phyloP scores from a whole-genome alignment of 2,888 invertebrate genomes.

The Euphydryas editha region DNA sequence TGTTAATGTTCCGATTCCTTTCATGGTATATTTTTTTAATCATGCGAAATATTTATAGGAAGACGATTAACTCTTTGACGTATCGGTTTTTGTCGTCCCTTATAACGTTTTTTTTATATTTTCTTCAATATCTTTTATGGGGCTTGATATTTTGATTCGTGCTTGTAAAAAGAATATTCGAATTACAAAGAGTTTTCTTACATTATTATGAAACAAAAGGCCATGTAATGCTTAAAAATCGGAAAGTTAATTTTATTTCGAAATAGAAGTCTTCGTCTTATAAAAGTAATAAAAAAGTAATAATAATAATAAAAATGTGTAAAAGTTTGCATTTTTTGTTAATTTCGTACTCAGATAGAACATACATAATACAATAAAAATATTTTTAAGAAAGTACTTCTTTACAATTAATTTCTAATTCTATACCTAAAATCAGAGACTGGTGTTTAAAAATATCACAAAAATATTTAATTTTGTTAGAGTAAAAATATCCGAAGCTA shows the following conservation, averaged over 20 bases:
- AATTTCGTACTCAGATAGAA: not conserved
- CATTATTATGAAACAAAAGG: no score
- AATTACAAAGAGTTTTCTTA: no score
- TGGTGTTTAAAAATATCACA: no score
- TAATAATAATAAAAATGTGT: no score
- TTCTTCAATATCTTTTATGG: not conserved
- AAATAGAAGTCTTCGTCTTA: no score
- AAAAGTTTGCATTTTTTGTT: not conserved
- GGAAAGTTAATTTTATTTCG: no score
- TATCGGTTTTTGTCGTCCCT: not conserved
- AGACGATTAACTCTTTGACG: conserved; percentile 84
- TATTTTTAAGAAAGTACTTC: not conserved
- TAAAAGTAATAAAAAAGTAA: no score
- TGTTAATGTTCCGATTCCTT: not conserved
- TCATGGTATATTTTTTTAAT: conserved; percentile 59
- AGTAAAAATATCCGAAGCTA: conserved; percentile 76
- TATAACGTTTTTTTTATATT: not conserved
- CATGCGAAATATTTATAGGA: conserved; percentile 90
- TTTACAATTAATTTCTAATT: not conserved
- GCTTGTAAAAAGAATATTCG: no score
- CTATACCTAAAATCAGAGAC: not conserved
- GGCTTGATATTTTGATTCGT: not conserved
- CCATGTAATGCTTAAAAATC: no score
- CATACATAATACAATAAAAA: not conserved
- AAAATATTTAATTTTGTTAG: conserved; percentile 46